A percentile compares a stretch with the other conserved stretches of the same genome.
These are phyloP conservation scores for Sweltsa coloradensis DNA, from an alignment of 1,140 invertebrate genomes.

Conservation along the genomic window DNA sequence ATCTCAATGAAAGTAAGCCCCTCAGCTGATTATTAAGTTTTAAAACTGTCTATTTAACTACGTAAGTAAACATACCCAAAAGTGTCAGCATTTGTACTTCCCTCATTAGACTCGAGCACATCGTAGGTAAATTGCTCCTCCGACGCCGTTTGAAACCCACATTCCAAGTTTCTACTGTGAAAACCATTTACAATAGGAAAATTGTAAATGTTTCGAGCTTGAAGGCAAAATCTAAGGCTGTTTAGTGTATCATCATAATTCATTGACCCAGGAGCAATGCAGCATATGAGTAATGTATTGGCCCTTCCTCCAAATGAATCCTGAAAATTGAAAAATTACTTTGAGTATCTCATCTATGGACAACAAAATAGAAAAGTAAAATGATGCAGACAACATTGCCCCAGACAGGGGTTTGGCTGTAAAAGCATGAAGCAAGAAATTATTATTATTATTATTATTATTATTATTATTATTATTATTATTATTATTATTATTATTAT, in stretches of 20 bases:
- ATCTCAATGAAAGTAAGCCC: too few species aligned
- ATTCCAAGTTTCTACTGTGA: not conserved
- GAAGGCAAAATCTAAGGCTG: constrained; percentile 43
- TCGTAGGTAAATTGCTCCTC: constrained; percentile 1
- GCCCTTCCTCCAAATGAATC: constrained; percentile 53
- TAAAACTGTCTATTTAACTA: too few species aligned
- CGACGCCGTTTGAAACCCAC: too few species aligned
- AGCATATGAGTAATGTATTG: constrained; percentile 49
- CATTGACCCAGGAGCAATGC: constrained; percentile 44
- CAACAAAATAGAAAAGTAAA: too few species aligned
- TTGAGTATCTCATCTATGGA: too few species aligned
- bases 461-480: too few species aligned
- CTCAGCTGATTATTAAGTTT: too few species aligned
- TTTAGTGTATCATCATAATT: constrained; percentile 47
- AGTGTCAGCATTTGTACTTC: constrained; percentile 32
- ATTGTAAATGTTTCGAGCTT: constrained; percentile 47
- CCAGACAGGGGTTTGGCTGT: too few species aligned
- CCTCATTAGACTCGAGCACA: constrained; percentile 21
- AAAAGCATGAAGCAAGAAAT: too few species aligned
- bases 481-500: too few species aligned
- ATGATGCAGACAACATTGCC: too few species aligned
- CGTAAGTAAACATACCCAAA: constrained; percentile 34
- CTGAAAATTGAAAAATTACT: constrained; percentile 1
- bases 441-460: too few species aligned
- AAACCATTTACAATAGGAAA: constrained; percentile 44